Percentiles rank a stretch among this genome's conserved stretches.
phyloP scores from a whole-genome alignment of 2,797 vertebrate genomes.

The Peromyscus eremicus region DNA sequence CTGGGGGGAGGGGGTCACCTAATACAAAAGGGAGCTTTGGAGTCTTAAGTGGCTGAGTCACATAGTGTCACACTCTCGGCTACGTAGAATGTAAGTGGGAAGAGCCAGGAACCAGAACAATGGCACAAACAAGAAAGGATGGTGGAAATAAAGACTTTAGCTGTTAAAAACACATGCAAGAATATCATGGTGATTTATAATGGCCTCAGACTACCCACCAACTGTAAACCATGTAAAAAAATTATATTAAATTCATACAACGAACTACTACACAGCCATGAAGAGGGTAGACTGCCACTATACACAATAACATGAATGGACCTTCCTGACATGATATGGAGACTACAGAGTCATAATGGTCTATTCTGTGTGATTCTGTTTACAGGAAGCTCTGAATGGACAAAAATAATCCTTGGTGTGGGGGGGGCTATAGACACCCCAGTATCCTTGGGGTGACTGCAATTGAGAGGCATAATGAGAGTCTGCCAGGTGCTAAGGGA shows the following conservation, averaged over 20 bases:
- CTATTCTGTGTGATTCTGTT: neutral
- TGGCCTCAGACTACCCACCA: neutral
- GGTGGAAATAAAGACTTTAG: neutral
- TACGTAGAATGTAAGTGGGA: neutral
- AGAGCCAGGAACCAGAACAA: neutral
- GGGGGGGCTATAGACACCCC: rapidly evolving
- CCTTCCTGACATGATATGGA: neutral
- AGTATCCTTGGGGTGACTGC: neutral
- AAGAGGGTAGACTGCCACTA: neutral
- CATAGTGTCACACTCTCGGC: neutral
- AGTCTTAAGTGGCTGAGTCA: neutral
- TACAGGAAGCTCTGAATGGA: neutral
- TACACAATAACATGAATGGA: neutral
- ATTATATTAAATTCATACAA: rapidly evolving
- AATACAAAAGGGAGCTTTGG: neutral
- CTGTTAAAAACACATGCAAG: neutral
- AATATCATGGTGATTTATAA: neutral
- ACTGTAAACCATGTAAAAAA: neutral
- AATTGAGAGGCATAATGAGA: neutral
- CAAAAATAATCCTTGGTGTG: neutral
- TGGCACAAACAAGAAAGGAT: neutral
- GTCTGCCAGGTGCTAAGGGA: neutral
- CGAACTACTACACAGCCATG: neutral
- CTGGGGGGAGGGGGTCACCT: neutral
- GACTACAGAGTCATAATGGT: neutral